Base-by-base conservation (phyloP, 2,888 invertebrate species). In the Axea sp. region DNA sequence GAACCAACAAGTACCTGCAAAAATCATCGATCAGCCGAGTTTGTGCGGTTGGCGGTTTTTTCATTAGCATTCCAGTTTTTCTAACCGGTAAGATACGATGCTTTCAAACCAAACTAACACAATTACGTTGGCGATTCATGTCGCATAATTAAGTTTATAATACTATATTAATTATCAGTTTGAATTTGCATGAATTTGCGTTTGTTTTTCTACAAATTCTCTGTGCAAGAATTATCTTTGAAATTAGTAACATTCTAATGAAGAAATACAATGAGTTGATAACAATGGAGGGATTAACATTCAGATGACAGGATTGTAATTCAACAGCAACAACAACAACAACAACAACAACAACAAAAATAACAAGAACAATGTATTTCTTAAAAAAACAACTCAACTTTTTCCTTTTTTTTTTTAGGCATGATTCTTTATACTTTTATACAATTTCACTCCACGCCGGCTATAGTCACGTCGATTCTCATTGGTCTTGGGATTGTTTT, bases 31-130 rank as follows among this genome's bases (percentile, higher is more conserved):
- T 95, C 76, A 96, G 96, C 74, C 91, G 97, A 78, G 94, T 96
- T 19, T 95, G 96, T 85, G 96, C 97, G 51, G 95, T 97, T 75
- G 95, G 95, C 80, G 97, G 96, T 76, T 97, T 97, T 89, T 97
- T 97, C 87, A 93, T 97, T 84, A 97, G 97, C 64, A 96, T 97
- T 89, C 97, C 97, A 78, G 94, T 96, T 78, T 96, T 97, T 89
- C 90, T 97, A 86, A 95, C 96, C 88, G 95, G 96, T 96, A 89
- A 89, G 89, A 84, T 59, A 31, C 53, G 30, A 22, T 11, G 17
- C 33, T 43, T 33, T 22, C 26, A 17, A 14, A 33, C 30, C 33
- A 24, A 28, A 49, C 41, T 62, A 62, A 53, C 45, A 67, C 19
- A 41, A 49, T 67, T 41, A 59, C 67, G 9, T 11, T 24, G 35